Percentiles rank a stretch among this genome's conserved stretches.
Evolutionary conservation across 2,113 vertebrate species (phyloP).

Genomic region (Hassar affinis): DNA sequence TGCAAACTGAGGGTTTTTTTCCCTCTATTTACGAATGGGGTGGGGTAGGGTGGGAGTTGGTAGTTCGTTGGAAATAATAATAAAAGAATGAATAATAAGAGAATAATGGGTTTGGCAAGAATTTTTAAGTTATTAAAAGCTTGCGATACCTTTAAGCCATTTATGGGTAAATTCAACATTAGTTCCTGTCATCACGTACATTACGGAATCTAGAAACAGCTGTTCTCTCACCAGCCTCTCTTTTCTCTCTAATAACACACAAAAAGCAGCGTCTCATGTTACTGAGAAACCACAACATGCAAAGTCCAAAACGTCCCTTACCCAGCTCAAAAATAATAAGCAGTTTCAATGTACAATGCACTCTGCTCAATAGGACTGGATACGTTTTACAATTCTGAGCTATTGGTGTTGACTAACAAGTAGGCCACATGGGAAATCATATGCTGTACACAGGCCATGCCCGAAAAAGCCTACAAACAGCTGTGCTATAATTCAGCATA

Average conservation of each 20-base stretch:
- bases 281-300: slow-evolving; percentile 6
- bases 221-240: not conserved
- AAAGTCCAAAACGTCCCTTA: not conserved
- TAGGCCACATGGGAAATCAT: not conserved
- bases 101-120: too few species aligned
- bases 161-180: not conserved
- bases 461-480: not conserved
- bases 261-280: not conserved
- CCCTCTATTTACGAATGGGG: too few species aligned
- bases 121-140: not conserved
- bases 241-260: not conserved
- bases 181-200: not conserved
- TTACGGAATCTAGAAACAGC: not conserved
- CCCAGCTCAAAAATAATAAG: not conserved
- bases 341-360: not conserved
- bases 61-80: too few species aligned
- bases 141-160: not conserved
- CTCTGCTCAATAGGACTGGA: not conserved
- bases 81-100: too few species aligned
- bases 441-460: not conserved
- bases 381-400: not conserved
- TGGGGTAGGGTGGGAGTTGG: too few species aligned
- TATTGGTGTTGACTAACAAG: slow-evolving; percentile 15
- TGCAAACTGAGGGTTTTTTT: too few species aligned
- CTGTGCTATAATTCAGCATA: not conserved